Base-by-base conservation (phyloP, 2,113 vertebrate genomes). In the Calidris pygmaea region DNA sequence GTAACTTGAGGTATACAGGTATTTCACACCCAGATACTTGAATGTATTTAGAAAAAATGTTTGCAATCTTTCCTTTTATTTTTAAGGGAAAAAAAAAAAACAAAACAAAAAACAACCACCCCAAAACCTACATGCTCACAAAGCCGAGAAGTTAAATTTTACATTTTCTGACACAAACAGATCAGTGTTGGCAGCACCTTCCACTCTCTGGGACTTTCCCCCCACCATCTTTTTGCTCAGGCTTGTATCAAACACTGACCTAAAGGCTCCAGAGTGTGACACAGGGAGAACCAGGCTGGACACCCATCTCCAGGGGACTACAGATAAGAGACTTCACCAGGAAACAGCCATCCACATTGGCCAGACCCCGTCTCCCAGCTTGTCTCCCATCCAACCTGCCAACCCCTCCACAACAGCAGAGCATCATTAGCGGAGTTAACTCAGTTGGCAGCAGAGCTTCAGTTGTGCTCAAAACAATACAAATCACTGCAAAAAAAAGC, bases 271-370 rank as follows among this genome's bases (percentile, higher is more conserved):
- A 30, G 55, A 1, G 3, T 0, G 0, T 2, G 22, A 14, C 32
- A 10, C 8, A 0, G 14, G 17, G 37, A 55, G 39, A 27, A 24
- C 20, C 14, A 13, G 32, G 32, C 20, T 32, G 30, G 66, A 29
- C 12, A 15, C 4, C 26, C 19, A 1, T 6, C 21, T 2, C 52
- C 58, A 14, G 13, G 8, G 52, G 10, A 11, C n/a, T 3, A 15
- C 15, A 30, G 39, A 39, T 26, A 20, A 14, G 30, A 58, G 52
- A 35, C 6, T 4, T 14, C 59, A 43, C 60, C 35, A 23, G 47
- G 14, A 43, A 10, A 4, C 35, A 56, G 32, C 50, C 26, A 1
- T 1, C 37, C 34, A 0, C 21, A 0, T 6, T 21, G 19, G 48
- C 32, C 67, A 48, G 14, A 19, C 5, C 45, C 23, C 30, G 3